Conservation (phyloP, 2,888 invertebrate genomes). For the Thecophora atra region DNA sequence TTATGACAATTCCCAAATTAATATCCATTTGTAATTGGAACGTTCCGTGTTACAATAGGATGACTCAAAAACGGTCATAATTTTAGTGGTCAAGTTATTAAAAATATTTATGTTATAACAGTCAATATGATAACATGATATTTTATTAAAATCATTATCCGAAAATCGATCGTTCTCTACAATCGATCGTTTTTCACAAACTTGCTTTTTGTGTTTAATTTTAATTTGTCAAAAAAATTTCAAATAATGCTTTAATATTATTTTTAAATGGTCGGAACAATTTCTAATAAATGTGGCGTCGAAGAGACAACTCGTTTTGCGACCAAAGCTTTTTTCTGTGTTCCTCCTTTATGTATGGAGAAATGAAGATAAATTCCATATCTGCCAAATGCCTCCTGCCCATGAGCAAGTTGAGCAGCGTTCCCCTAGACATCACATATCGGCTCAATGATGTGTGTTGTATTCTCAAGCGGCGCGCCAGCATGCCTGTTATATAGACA, state of each 20-base stretch:
- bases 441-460: conserved; percentile 64
- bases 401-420: conserved; percentile 49
- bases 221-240: neutral
- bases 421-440: conserved; percentile 51
- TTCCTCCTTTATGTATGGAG: conserved; percentile 64
- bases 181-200: no score
- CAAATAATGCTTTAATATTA: neutral
- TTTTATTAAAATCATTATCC: no score
- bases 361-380: conserved; percentile 61
- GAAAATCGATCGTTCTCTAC: no score
- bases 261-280: neutral
- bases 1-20: no score
- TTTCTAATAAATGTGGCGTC: neutral
- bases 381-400: conserved; percentile 53
- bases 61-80: no score
- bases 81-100: no score
- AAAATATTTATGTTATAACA: no score
- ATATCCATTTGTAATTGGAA: no score
- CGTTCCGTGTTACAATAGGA: no score
- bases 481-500: conserved; percentile 78
- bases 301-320: conserved; percentile 46
- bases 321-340: conserved; percentile 66
- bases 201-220: conserved; percentile 10
- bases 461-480: conserved; percentile 68
- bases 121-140: no score